These are phyloP conservation scores for Cephus cinctus DNA, from an alignment of 1,140 invertebrate genomes.

Conservation along the genomic window DNA sequence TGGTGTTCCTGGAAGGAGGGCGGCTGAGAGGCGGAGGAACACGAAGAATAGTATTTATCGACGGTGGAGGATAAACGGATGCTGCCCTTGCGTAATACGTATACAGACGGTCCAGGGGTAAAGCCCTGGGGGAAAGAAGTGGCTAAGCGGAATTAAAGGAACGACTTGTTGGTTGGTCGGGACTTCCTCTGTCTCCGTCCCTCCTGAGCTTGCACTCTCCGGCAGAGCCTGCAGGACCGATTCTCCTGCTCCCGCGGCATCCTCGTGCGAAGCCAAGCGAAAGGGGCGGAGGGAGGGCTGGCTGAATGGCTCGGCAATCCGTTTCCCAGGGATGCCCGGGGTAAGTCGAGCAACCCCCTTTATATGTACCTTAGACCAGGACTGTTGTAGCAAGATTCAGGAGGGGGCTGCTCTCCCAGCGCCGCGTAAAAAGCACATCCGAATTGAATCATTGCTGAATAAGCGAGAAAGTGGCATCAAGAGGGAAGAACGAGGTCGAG, in stretches of 20 bases:
- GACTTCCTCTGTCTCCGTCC: slow-evolving; percentile 26
- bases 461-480: slow-evolving; percentile 52
- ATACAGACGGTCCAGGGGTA: no score
- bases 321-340: slow-evolving; percentile 39
- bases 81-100: no score
- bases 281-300: slow-evolving; percentile 4
- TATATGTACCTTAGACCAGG: slow-evolving; percentile 1
- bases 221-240: no score
- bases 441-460: slow-evolving; percentile 60
- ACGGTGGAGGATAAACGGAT: slow-evolving; percentile 18
- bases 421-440: slow-evolving; percentile 53
- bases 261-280: slow-evolving; percentile 10
- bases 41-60: no score
- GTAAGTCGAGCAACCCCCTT: slow-evolving; percentile 13
- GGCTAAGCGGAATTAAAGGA: slow-evolving; percentile 47
- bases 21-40: slow-evolving; percentile 13
- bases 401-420: slow-evolving; percentile 15
- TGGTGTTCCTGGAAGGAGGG: background rate
- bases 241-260: slow-evolving; percentile 19
- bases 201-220: background rate
- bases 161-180: slow-evolving; percentile 53
- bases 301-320: slow-evolving; percentile 44
- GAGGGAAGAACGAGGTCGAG: slow-evolving; percentile 31
- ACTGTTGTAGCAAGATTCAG: background rate
- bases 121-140: slow-evolving; percentile 26